Percentiles rank a stretch among this genome's conserved stretches.
phyloP scores from a whole-genome alignment of 2,888 invertebrate species.

The Hartigia nigra region DNA sequence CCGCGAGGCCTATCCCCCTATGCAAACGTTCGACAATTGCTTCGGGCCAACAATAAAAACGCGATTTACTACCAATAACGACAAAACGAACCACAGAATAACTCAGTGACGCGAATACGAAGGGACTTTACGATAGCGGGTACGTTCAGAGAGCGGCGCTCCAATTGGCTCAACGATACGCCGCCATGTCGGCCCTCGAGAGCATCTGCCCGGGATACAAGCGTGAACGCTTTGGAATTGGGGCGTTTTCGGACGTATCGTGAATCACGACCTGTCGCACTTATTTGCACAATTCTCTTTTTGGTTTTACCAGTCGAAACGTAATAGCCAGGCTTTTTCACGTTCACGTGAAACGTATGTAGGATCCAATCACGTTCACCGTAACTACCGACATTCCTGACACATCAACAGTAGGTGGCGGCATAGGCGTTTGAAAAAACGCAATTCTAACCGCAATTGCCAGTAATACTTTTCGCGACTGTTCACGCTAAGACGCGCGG shows the following conservation, averaged over 20 bases:
- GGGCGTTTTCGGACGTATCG: neutral
- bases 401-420: conserved; percentile 58
- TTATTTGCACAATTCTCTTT: neutral
- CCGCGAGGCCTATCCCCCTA: conserved; percentile 28
- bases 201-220: conserved; percentile 36
- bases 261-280: neutral
- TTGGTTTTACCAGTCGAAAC: neutral
- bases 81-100: conserved; percentile 74
- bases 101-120: conserved; percentile 76
- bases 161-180: conserved; percentile 76
- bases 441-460: conserved; percentile 53
- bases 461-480: neutral
- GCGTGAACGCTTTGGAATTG: neutral
- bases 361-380: conserved; percentile 39
- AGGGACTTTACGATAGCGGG: conserved; percentile 76
- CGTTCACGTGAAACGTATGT: conserved; percentile 30
- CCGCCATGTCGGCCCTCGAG: conserved; percentile 75
- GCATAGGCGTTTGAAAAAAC: conserved; percentile 48
- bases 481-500: neutral
- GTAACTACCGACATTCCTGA: conserved; percentile 37
- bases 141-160: conserved; percentile 71
- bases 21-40: conserved; percentile 47
- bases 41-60: conserved; percentile 63
- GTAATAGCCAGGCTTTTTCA: conserved; percentile 17
- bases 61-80: conserved; percentile 64